Base-by-base conservation (phyloP, 2,888 invertebrate species). In the Anarsia innoxiella region DNA sequence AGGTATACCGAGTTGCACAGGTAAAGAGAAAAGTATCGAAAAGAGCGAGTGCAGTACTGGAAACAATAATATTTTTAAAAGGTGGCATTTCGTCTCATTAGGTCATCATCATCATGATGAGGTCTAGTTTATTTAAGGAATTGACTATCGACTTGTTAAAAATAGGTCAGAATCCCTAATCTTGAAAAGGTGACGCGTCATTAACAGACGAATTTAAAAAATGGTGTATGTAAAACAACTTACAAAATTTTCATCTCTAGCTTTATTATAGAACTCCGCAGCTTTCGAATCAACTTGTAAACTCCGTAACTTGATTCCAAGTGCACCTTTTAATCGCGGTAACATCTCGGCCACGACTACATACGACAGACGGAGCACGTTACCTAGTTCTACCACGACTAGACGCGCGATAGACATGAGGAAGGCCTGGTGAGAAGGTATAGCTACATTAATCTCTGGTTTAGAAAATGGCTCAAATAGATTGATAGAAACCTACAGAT, bases 341-440 rank as follows among this genome's bases (percentile, higher is more conserved):
- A 93, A 73, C 37, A 94, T 76, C 42, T 90, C 88, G 6, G 88
- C 87, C 36, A 93, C 91, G 12, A 91, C 89, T 10, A 94, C 86
- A 56, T 92, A 93, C 0, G 91, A 86, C 27, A 89, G 76, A 1
- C 87, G 86, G 19, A 93, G 67, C 1, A 88, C 67, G 2, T 86
- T 83, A 0, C 89, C 88, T 15, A 93, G 59, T 42, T 89, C 87
- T 28, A 88, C 86, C 6, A 90, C 75, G 2, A 92, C 66, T 19
- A 87, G 45, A 0, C 87, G 73, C 3, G 86, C 72, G 23, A 88
- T 68, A 0, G 88, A 85, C 58, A 87, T 86, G 11, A 88, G 76
- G 43, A 88, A 84, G 0, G 87, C 87, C 77, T 88, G 64, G n/a
- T 4, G 2, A 25, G 5, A 25, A 4, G n/a, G n/a, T n/a, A n/a